Evolutionary conservation across 1,140 invertebrate genomes (phyloP).

Genomic region (Araneus ventricosus): DNA sequence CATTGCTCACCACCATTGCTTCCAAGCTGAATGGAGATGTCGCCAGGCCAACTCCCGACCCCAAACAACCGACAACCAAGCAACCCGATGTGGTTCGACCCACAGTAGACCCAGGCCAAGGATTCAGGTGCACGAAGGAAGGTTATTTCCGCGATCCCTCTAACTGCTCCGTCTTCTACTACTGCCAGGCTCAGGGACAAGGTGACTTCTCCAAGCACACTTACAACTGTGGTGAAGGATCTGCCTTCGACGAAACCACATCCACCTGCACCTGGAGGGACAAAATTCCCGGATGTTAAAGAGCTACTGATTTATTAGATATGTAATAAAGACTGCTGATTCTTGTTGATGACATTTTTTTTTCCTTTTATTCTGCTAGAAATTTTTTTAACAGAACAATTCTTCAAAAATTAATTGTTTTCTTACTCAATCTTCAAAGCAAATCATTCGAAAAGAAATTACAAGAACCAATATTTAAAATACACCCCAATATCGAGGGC

Average conservation of each 20-base stretch:
- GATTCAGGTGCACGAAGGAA: slow-evolving; percentile 22
- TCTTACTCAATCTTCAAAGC: too few relatives aligned
- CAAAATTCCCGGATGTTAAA: slow-evolving; percentile 28
- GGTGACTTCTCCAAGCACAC: slow-evolving; percentile 40
- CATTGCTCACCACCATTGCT: slow-evolving; percentile 76
- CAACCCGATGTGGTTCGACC: not conserved
- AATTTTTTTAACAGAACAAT: too few relatives aligned
- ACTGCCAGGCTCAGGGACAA: not conserved
- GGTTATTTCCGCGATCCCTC: slow-evolving; percentile 58
- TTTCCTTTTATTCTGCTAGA: too few relatives aligned
- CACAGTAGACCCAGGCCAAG: not conserved
- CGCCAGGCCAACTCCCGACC: not conserved
- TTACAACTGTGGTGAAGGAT: slow-evolving; percentile 56
- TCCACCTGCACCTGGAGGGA: slow-evolving; percentile 67
- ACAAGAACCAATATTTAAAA: too few relatives aligned
- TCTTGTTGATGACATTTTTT: too few relatives aligned
- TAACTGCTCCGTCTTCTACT: slow-evolving; percentile 54
- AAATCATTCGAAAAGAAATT: too few relatives aligned
- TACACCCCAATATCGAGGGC: too few relatives aligned
- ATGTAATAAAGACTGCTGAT: too few relatives aligned
- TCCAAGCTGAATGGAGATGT: slow-evolving; percentile 73
- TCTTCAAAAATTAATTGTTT: too few relatives aligned
- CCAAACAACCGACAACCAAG: not conserved
- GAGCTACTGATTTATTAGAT: too few relatives aligned
- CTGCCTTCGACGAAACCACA: slow-evolving; percentile 47